Percentiles rank a stretch among this genome's conserved stretches.
phyloP scores from a whole-genome alignment of 2,113 vertebrate genomes.

The Meriones unguiculatus region DNA sequence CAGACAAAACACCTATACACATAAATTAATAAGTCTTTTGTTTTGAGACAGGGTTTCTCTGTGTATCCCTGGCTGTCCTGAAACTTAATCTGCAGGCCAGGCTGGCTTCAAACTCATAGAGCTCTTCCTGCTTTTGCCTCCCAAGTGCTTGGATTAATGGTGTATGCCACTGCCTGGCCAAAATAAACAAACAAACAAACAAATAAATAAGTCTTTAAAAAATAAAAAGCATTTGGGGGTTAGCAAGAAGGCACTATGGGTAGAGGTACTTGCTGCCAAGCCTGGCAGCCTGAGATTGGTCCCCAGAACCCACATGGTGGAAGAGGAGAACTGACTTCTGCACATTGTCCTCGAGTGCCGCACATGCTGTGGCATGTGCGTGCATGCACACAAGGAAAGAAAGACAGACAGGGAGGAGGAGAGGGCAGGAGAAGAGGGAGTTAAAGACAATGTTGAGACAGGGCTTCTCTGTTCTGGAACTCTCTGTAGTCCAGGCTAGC shows the following conservation, averaged over 20 bases:
- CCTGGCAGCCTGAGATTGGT: too few species aligned
- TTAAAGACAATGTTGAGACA: not conserved
- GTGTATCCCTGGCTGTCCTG: too few species aligned
- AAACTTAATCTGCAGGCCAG: too few species aligned
- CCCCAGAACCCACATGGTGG: not conserved
- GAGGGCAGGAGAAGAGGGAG: not conserved
- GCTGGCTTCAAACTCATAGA: too few species aligned
- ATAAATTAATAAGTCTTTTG: not conserved
- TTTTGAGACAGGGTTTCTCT: too few species aligned
- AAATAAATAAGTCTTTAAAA: too few species aligned
- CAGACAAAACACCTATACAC: not conserved
- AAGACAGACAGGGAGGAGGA: not conserved
- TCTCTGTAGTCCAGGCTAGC: too few species aligned
- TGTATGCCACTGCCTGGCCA: too few species aligned
- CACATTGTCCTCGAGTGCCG: not conserved
- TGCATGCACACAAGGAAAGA: not conserved
- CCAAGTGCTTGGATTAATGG: too few species aligned
- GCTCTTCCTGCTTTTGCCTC: too few species aligned
- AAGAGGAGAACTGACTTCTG: not conserved
- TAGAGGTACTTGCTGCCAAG: not conserved
- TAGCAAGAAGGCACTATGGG: not conserved
- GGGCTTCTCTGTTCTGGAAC: not conserved
- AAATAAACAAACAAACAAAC: too few species aligned
- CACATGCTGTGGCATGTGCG: too few species aligned
- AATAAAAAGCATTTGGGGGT: not conserved